Conservation (phyloP, 2,113 vertebrate species). For the Uria lomvia region DNA sequence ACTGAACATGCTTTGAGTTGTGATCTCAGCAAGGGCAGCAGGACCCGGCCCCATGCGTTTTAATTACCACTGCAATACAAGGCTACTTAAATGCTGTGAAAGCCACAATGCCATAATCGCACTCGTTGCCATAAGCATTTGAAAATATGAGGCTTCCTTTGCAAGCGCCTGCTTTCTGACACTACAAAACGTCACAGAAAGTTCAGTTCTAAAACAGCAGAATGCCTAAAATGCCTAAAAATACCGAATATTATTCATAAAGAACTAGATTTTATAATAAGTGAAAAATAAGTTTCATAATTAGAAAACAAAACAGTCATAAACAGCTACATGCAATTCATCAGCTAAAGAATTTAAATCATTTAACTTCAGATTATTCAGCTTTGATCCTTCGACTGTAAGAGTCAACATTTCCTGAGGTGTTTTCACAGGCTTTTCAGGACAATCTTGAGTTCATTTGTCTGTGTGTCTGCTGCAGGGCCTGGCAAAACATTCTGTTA, state of each 20-base stretch:
- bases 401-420: slow-evolving; percentile 48
- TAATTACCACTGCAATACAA: background rate
- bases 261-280: slow-evolving; percentile 20
- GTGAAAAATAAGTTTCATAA: slow-evolving; percentile 58
- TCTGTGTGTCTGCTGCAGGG: background rate
- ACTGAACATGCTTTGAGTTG: background rate
- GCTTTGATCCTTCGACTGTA: slow-evolving; percentile 55
- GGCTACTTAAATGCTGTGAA: background rate
- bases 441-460: background rate
- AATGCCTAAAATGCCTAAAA: background rate
- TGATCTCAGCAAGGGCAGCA: background rate
- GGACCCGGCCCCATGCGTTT: background rate
- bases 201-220: slow-evolving; percentile 15
- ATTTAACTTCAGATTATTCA: slow-evolving; percentile 55
- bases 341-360: slow-evolving; percentile 56
- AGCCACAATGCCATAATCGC: rapidly evolving
- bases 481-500: background rate
- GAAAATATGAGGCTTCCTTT: background rate
- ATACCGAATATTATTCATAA: slow-evolving; percentile 49
- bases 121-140: background rate
- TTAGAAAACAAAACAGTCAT: slow-evolving; percentile 66
- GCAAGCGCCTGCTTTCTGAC: background rate
- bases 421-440: slow-evolving; percentile 38
- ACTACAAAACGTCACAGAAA: slow-evolving; percentile 56
- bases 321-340: slow-evolving; percentile 54